Evolutionary conservation across 1,140 invertebrate genomes (phyloP).

Genomic region (Anoplophora glabripennis): DNA sequence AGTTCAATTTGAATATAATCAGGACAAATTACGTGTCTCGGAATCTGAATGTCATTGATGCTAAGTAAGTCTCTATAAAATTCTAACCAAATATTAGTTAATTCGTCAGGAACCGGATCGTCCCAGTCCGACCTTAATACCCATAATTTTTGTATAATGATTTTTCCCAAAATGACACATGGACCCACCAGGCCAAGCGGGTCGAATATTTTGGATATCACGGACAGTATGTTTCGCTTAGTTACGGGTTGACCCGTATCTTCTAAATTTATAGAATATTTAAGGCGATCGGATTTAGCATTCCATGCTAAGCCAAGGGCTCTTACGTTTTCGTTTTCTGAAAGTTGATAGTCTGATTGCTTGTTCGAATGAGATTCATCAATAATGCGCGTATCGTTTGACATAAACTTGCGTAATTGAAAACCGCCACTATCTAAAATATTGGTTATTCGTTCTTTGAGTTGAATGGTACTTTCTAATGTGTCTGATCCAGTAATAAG

Average conservation of each 20-base stretch:
- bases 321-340: background rate
- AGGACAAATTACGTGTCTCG: background rate
- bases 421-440: no score
- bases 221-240: constrained; percentile 26
- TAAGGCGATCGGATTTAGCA: constrained; percentile 4
- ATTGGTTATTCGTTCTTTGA: no score
- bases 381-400: no score
- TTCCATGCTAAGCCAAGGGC: constrained; percentile 15
- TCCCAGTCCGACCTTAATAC: constrained; percentile 21
- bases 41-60: constrained; percentile 13
- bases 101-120: constrained; percentile 13
- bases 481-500: no score
- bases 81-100: constrained; percentile 7
- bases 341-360: no score
- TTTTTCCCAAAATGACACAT: constrained; percentile 46
- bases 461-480: no score
- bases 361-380: no score
- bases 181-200: constrained; percentile 48
- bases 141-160: constrained; percentile 52
- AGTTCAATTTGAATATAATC: constrained; percentile 19
- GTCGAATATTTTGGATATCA: constrained; percentile 43
- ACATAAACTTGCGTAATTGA: no score
- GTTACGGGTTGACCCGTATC: background rate
- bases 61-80: constrained; percentile 13
- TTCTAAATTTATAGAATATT: background rate